Evolutionary conservation across 2,797 vertebrate genomes (phyloP).

Genomic region (Orestias chungarensis): DNA sequence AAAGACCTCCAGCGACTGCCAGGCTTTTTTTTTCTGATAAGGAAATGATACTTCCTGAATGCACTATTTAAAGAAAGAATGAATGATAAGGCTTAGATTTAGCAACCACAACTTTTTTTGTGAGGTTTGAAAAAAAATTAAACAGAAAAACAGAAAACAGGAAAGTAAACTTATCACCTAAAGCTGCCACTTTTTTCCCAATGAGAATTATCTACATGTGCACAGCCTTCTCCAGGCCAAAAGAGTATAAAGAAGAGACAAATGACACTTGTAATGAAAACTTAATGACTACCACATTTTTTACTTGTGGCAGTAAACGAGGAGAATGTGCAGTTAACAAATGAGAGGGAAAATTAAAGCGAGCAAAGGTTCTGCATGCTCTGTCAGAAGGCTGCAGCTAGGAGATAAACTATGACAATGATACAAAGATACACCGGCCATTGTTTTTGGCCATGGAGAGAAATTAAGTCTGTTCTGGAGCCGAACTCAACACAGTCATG

Average conservation of each 20-base stretch:
- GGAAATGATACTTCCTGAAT: constrained; percentile 5
- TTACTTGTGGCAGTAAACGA: constrained; percentile 71
- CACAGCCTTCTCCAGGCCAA: constrained; percentile 54
- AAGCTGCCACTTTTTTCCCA: constrained; percentile 59
- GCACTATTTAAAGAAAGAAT: constrained; percentile 10
- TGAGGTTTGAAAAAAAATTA: constrained; percentile 47
- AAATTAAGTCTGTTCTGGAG: constrained; percentile 63
- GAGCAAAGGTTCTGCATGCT: constrained; percentile 54
- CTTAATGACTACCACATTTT: constrained; percentile 74
- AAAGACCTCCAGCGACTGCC: constrained; percentile 16
- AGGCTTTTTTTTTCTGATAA: constrained; percentile 16
- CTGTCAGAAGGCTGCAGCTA: constrained; percentile 71
- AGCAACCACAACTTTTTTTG: constrained; percentile 19
- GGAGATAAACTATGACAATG: constrained; percentile 71
- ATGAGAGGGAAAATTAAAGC: constrained; percentile 60
- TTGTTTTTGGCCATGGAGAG: constrained; percentile 55
- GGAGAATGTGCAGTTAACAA: constrained; percentile 73
- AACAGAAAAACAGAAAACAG: constrained; percentile 37
- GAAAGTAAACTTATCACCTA: constrained; percentile 23
- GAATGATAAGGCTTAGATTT: constrained; percentile 24
- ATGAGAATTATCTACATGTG: constrained; percentile 34
- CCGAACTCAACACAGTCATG: constrained; percentile 53
- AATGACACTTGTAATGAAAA: constrained; percentile 72
- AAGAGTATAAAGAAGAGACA: constrained; percentile 63
- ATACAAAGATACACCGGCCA: constrained; percentile 63